phyloP scores from a whole-genome alignment of 2,888 invertebrate species.

The Hirtodrosophila cameraria region DNA sequence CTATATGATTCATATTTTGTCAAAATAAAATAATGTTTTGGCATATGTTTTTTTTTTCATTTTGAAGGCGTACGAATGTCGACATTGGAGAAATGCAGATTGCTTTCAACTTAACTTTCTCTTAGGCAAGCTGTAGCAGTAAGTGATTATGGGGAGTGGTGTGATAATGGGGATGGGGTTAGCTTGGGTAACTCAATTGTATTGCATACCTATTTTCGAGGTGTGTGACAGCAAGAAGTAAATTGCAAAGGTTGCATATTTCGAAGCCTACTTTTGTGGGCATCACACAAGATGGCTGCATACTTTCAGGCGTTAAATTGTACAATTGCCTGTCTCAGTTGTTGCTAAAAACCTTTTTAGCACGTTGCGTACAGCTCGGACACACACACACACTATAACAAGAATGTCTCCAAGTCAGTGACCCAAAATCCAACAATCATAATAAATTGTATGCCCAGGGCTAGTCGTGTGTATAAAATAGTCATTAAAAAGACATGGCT shows the following conservation, averaged over 20 bases:
- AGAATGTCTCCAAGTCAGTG: slow-evolving; percentile 48
- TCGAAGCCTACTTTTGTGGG: slow-evolving; percentile 43
- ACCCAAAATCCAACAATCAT: slow-evolving; percentile 60
- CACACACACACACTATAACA: background rate
- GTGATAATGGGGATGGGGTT: background rate
- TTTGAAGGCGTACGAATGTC: too few species aligned
- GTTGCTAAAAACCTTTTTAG: too few species aligned
- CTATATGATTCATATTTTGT: too few species aligned
- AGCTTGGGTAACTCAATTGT: background rate
- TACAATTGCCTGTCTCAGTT: slow-evolving; percentile 4
- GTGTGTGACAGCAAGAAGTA: slow-evolving; percentile 15
- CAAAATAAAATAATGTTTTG: too few species aligned
- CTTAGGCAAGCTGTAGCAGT: too few species aligned
- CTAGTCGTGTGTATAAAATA: slow-evolving; percentile 77
- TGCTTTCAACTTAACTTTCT: too few species aligned
- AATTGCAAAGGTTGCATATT: slow-evolving; percentile 49
- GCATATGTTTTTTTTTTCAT: too few species aligned
- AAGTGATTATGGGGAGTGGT: too few species aligned
- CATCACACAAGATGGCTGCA: slow-evolving; percentile 6
- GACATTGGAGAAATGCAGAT: too few species aligned
- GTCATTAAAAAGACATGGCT: slow-evolving; percentile 69
- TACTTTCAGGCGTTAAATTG: slow-evolving; percentile 32
- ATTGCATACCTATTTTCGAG: slow-evolving; percentile 3
- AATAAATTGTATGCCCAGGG: slow-evolving; percentile 66
- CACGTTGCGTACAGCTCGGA: too few species aligned